Conservation (phyloP, 1,140 invertebrate genomes). For the Drosophila nigrodunni region DNA sequence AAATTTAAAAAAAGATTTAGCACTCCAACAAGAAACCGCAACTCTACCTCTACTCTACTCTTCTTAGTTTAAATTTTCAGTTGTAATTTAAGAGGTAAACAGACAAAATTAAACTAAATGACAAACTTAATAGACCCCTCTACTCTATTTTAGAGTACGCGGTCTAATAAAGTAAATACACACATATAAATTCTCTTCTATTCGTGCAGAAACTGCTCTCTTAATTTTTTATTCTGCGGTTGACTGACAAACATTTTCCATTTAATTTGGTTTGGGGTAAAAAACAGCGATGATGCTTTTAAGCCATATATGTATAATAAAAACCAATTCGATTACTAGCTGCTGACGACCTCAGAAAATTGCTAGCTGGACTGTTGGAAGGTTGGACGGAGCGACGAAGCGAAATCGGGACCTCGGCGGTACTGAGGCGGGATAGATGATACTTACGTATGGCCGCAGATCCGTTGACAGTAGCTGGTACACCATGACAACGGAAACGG, state of each 20-base stretch:
- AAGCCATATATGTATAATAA: conserved; percentile 70
- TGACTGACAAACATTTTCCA: conserved; percentile 52
- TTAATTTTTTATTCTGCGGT: conserved; percentile 25
- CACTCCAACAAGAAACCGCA: no score
- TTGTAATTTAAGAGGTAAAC: no score
- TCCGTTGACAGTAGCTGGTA: conserved; percentile 38
- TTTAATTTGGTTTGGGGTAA: conserved; percentile 58
- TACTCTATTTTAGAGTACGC: no score
- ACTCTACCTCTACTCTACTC: no score
- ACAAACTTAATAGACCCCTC: no score
- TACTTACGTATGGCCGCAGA: conserved; percentile 28
- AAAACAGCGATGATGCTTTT: conserved; percentile 55
- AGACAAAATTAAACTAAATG: no score
- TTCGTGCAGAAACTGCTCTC: no score
- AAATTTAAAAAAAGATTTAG: no score
- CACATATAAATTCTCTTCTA: no score
- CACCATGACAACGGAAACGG: conserved; percentile 72
- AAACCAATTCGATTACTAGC: conserved; percentile 70
- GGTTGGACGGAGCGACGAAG: conserved; percentile 5
- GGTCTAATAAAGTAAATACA: no score
- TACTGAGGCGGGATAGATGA: conserved; percentile 12
- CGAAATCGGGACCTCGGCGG: no score
- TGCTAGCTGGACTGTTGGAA: neutral
- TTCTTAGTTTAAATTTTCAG: neutral
- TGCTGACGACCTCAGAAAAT: conserved; percentile 22